Percentiles rank a stretch among this genome's conserved stretches.
Evolutionary conservation across 1,140 invertebrate genomes (phyloP).

Genomic region (Argopecten irradians): DNA sequence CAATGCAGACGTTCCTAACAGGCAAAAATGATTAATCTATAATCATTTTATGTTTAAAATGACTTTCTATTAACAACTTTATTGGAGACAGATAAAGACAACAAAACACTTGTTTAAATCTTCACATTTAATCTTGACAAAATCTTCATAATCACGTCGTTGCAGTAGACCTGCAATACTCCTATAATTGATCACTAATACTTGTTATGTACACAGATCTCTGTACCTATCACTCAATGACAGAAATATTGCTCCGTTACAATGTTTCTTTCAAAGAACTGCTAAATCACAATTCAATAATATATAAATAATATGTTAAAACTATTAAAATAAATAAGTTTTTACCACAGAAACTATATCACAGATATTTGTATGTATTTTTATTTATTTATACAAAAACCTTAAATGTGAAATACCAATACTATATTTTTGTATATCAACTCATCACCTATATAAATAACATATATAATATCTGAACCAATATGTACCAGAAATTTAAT

Average conservation of each 20-base stretch:
- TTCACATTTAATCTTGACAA: conserved; percentile 10
- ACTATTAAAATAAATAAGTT: not conserved
- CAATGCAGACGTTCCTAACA: too few species aligned
- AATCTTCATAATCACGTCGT: not conserved
- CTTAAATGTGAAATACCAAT: not conserved
- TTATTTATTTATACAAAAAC: not conserved
- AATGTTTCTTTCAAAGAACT: not conserved
- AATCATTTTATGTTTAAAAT: too few species aligned
- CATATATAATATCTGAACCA: not conserved
- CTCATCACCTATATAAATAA: not conserved
- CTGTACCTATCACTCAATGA: not conserved
- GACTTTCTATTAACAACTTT: too few species aligned
- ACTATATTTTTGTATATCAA: not conserved
- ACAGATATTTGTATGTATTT: not conserved
- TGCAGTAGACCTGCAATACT: not conserved
- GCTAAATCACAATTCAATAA: not conserved
- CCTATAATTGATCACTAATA: not conserved
- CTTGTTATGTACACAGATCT: too few species aligned
- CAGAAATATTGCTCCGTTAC: not conserved
- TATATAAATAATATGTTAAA: not conserved
- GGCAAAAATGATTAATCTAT: too few species aligned
- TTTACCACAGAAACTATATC: not conserved
- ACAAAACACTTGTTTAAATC: not conserved
- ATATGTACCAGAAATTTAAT: too few species aligned
- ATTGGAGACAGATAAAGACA: too few species aligned